Percentiles rank a stretch among this genome's conserved stretches.
Conservation (phyloP, 2,888 invertebrate genomes). For the Pharmacophagus antenor region DNA sequence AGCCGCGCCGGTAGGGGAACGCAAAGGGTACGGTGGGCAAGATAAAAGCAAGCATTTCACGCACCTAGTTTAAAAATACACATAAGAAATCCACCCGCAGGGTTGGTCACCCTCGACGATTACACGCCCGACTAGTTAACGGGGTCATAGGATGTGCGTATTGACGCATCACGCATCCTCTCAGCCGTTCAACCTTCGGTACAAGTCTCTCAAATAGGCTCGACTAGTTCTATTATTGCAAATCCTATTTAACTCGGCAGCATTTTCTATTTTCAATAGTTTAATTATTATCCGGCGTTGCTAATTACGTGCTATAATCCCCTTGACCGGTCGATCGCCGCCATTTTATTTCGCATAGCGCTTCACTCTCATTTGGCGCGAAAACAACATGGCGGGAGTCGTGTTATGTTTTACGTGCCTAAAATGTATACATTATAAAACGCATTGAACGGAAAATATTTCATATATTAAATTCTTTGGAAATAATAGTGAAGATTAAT, state of each 20-base stretch:
- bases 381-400: background rate
- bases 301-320: background rate
- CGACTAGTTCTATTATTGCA: constrained; percentile 17
- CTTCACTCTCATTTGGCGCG: background rate
- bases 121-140: constrained; percentile 43
- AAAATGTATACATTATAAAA: background rate
- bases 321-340: too few relatives aligned
- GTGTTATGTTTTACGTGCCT: background rate
- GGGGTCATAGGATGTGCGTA: constrained; percentile 41
- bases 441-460: too few relatives aligned
- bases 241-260: constrained; percentile 11
- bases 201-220: constrained; percentile 16
- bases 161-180: constrained; percentile 39
- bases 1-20: constrained; percentile 2
- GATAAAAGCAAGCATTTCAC: constrained; percentile 28
- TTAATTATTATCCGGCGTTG: background rate
- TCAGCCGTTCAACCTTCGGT: constrained; percentile 35
- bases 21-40: constrained; percentile 19
- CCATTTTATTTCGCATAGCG: background rate
- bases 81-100: constrained; percentile 31
- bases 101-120: constrained; percentile 29
- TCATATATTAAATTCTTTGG: too few relatives aligned
- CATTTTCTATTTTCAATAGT: too few relatives aligned
- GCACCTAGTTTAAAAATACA: constrained; percentile 33
- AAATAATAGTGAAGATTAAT: too few relatives aligned